Evolutionary conservation across 2,113 vertebrate species (phyloP).

Genomic region (Pterocles burchelli): DNA sequence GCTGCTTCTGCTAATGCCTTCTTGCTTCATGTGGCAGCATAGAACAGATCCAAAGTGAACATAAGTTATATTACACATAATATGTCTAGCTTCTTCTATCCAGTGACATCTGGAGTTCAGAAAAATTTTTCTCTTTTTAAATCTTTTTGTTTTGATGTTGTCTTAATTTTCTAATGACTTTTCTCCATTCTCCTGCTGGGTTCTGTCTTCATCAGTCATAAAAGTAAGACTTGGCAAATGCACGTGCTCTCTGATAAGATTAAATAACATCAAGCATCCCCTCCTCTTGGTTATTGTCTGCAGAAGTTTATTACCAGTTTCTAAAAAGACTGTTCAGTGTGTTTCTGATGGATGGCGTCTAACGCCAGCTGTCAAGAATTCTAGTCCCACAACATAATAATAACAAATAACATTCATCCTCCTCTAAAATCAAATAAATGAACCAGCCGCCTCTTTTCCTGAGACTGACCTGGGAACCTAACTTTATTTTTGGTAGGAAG

Average conservation of each 20-base stretch:
- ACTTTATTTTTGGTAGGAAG: neutral
- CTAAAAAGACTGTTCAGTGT: neutral
- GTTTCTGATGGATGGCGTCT: neutral
- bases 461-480: neutral
- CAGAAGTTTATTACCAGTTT: neutral
- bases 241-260: neutral
- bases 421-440: neutral
- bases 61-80: neutral
- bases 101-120: neutral
- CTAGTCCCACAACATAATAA: neutral
- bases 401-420: neutral
- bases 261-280: neutral
- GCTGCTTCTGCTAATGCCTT: neutral
- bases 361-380: neutral
- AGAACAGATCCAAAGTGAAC: neutral
- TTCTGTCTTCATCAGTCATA: neutral
- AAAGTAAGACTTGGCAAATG: neutral
- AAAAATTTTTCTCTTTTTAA: neutral
- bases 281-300: neutral
- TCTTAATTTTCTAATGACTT: neutral
- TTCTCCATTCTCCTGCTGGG: neutral
- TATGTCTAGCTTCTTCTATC: neutral
- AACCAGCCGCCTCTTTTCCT: neutral
- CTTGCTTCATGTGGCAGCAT: neutral
- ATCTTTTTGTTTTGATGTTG: neutral